Evolutionary conservation across 2,113 vertebrate genomes (phyloP), one percentile per base, ranked within the genome.

Genomic region (Misgurnus mizolepis): DNA sequence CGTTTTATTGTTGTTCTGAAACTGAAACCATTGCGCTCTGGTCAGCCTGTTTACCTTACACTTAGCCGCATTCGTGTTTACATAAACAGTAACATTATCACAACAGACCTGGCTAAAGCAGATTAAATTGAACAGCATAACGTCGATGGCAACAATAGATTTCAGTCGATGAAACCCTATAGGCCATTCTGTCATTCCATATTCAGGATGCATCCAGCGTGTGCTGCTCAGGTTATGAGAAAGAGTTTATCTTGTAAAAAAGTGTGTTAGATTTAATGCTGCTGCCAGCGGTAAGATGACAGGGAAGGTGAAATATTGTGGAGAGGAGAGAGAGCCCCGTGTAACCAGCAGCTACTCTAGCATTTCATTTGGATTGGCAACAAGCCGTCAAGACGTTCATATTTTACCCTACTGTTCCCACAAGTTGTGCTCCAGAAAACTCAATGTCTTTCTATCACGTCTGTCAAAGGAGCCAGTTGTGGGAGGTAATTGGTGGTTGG

Each of bases 241-340:
- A 84, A 79, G 80, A 88, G 82, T 88, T 89, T 87, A 89, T 90
- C 84, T 84, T 80, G 81, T 88, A 87, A 89, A 89, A 85, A n/a
- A 41, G 27, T 72, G 74, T 39, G 75, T 80, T 78, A 88, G 89
- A 89, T 91, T 90, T 89, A 89, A 69, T 69, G 85, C 75, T 74
- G 49, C 84, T 89, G 89, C 87, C 73, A 40, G 64, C 78, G 76
- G 82, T 85, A 79, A 86, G 83, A 82, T 87, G 86, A 83, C 85
- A 78, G 77, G 58, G 72, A 67, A 76, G 67, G 67, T 89, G 89
- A 91, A 83, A 80, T 92, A 92, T 78, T 71, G 65, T 12, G 7
- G 68, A 56, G 73, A 22, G 61, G 39, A 72, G 73, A 87, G 78
- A 87, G 78, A 76, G 86, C 72, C 68, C 64, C 69, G 85, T n/a